Evolutionary conservation across 2,113 vertebrate genomes (phyloP).

Genomic region (Siniperca knerii): DNA sequence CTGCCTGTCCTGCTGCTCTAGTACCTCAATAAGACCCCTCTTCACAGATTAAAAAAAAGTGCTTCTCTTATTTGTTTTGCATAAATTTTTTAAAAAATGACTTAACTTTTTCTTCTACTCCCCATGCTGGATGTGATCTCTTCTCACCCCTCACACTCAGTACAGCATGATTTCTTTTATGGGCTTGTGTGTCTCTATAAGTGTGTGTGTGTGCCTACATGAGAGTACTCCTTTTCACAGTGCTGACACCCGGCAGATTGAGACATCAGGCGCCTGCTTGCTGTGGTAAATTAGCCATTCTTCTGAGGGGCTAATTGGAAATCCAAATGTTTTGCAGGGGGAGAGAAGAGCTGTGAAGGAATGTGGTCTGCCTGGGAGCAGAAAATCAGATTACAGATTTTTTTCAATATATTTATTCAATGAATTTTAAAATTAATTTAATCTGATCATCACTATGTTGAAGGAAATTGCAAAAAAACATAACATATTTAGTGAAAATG

Average conservation of each 20-base stretch:
- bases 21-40: slow-evolving; percentile 64
- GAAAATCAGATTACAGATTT: slow-evolving; percentile 58
- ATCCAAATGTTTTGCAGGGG: slow-evolving; percentile 92
- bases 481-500: slow-evolving; percentile 19
- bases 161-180: slow-evolving; percentile 46
- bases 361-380: slow-evolving; percentile 73
- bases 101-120: slow-evolving; percentile 32
- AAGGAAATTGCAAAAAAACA: slow-evolving; percentile 25
- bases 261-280: slow-evolving; percentile 91
- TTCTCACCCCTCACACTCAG: slow-evolving; percentile 36
- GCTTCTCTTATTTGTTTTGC: slow-evolving; percentile 56
- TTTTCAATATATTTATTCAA: slow-evolving; percentile 24
- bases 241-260: slow-evolving; percentile 95
- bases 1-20: slow-evolving; percentile 73
- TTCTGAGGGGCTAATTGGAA: slow-evolving; percentile 94
- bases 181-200: slow-evolving; percentile 33
- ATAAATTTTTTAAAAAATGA: slow-evolving; percentile 19
- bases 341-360: slow-evolving; percentile 83
- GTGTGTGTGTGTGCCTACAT: slow-evolving; percentile 43
- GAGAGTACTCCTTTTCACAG: slow-evolving; percentile 90
- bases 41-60: slow-evolving; percentile 44
- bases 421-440: slow-evolving; percentile 25
- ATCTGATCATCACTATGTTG: slow-evolving; percentile 18
- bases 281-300: slow-evolving; percentile 95
- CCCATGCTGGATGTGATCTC: slow-evolving; percentile 39